Base-by-base conservation (phyloP, 2,888 invertebrate genomes). In the Scaeva pyrastri region DNA sequence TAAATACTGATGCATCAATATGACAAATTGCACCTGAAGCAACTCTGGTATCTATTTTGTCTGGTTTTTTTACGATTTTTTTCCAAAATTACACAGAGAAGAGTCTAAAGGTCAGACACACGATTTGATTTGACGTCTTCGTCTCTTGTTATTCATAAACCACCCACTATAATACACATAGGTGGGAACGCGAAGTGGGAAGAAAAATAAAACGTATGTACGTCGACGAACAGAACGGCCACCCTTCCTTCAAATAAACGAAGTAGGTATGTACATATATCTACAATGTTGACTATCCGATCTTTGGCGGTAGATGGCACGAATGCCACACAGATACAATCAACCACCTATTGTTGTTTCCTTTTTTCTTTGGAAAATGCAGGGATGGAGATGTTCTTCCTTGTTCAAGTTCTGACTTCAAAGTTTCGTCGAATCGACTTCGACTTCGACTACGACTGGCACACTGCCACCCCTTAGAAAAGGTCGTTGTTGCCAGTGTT, bases 291-390 rank as follows among this genome's bases (percentile, higher is more conserved):
- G 75, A 80, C 84, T 85, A 85, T 56, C 60, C 41, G 68, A 85
- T 85, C 76, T 72, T 76, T 76, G 72, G 68, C 72, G 76, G 80
- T 73, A 70, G 76, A 80, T 80, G 76, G 55, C 58, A 83, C 60
- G 52, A 83, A 68, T 48, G 26, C 72, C 71, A 72, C 73, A 74
- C 52, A 85, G 55, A 55, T 74, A 84, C 75, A 76, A 71, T 56
- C 43, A 74, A 74, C 84, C 74, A 71, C 71, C 58, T 50, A 12
- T 31, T 52, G 19, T 62, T 50, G 26, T 19, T 16, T 36, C 60
- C 55, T 74, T 74, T 56, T 58, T 45, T 72, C 68, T 60, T 76
- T 11, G 5, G 10, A 73, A 70, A 81, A 71, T 12, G 21, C 64
- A 43, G 52, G 74, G 55, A 78, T 68, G 66, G 62, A n/a, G 48